Base-by-base conservation (phyloP, 2,888 invertebrate species). In the Machimus rusticus region DNA sequence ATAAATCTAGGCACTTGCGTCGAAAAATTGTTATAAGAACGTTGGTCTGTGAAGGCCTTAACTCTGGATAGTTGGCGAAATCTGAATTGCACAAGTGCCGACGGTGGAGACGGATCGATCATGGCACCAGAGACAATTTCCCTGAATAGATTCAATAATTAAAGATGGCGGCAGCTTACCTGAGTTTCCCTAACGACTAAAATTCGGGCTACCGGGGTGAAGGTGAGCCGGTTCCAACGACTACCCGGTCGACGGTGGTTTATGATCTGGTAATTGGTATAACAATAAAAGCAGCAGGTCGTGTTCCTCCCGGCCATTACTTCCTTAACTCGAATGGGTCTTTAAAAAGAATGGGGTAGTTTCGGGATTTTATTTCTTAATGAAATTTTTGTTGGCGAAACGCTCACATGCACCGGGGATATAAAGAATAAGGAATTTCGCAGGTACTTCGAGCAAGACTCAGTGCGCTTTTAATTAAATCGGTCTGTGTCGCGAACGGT, bases 251-350 rank as follows among this genome's bases (percentile, higher is more conserved):
- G 55, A 9, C 19, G 66, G 23, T 66, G 39, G 34, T 82, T 82
- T 82, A 82, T 82, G 55, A 82, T 82, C 82, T 66, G 37, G 82
- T 57, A 82, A 82, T 82, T 82, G 82, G 82, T n/a, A 82, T 82
- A 57, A 66, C 57, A 82, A 82, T 82, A 82, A 82, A 82, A 82
- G 34, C 37, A 37, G 31, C 82, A 12, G 66, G 82, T 57, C 46
- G 31, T 23, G 55, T 82, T 82, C n/a, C 16, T 57, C 28, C 82
- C 57, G 55, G 55, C 34, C 37, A 66, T 66, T 66, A 55, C 34
- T n/a, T 57, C 82, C 82, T 39, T 82, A 82, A 82, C 57, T 57
- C 57, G 19, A 19, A 57, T 57, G n/a, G 19, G 82, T 57, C 16
- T 82, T 82, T 57, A 66, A 46, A 28, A 31, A 37, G 5, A 82